phyloP scores from a whole-genome alignment of 23 tunicate genomes.

The Diplosoma virens region DNA sequence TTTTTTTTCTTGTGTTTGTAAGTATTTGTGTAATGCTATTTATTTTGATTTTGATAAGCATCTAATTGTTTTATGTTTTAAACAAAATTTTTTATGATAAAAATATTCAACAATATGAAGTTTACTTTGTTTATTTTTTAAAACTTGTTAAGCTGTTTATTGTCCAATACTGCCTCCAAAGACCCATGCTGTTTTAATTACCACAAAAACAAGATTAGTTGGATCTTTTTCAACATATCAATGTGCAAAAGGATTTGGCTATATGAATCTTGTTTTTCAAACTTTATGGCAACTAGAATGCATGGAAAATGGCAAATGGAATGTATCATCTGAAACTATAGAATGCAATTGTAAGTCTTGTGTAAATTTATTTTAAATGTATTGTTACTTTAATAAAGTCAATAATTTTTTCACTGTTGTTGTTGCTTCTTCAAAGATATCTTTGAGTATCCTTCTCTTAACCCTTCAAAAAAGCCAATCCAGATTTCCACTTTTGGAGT shows the following conservation, averaged over 20 bases:
- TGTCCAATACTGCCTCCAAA: constrained; percentile 50
- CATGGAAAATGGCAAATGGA: constrained; percentile 49
- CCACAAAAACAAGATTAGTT: neutral
- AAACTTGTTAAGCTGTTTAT: constrained; percentile 16
- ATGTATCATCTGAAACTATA: too few species aligned
- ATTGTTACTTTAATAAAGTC: too few species aligned
- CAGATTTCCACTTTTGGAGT: too few species aligned
- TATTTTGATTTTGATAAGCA: neutral
- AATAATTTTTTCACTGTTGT: too few species aligned
- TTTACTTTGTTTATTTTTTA: neutral
- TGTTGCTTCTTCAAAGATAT: too few species aligned
- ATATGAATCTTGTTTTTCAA: neutral
- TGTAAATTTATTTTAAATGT: too few species aligned
- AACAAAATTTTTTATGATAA: neutral
- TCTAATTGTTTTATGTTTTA: neutral
- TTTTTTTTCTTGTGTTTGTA: constrained; percentile 46
- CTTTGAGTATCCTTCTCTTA: too few species aligned
- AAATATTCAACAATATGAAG: neutral
- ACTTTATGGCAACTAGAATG: constrained; percentile 50
- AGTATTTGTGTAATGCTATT: neutral
- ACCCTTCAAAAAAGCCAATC: too few species aligned
- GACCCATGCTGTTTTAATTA: constrained; percentile 20
- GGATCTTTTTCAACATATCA: constrained; percentile 18
- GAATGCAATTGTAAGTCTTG: too few species aligned
- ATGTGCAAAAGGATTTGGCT: constrained; percentile 56